Conservation (phyloP, 2,888 invertebrate genomes). For the Halictus quadricinctus region DNA sequence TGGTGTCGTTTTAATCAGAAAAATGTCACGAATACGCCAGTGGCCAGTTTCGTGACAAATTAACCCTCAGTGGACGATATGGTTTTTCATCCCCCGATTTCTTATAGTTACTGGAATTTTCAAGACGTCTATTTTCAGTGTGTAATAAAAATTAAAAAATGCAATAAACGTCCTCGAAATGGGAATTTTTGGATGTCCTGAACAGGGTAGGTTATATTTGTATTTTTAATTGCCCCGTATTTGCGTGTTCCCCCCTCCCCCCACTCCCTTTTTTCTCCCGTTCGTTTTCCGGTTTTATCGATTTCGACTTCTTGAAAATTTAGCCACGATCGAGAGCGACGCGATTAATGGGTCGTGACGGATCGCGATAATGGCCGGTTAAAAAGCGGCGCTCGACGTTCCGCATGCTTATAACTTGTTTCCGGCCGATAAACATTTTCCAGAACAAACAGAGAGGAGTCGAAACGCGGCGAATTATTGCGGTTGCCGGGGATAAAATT, state of each 20-base stretch:
- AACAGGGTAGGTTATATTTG: too few relatives aligned
- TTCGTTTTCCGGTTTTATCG: background rate
- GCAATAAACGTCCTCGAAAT: too few relatives aligned
- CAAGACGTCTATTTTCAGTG: too few relatives aligned
- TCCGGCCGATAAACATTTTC: conserved; percentile 26
- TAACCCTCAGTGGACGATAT: too few relatives aligned
- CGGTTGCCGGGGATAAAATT: conserved; percentile 26
- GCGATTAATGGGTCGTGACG: conserved; percentile 8
- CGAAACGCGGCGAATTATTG: conserved; percentile 30
- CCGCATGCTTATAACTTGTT: conserved; percentile 31
- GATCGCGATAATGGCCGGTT: conserved; percentile 16
- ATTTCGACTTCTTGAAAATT: conserved; percentile 12
- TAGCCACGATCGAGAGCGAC: background rate
- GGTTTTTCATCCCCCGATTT: too few relatives aligned
- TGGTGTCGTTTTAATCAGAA: too few relatives aligned
- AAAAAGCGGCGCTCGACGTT: conserved; percentile 15
- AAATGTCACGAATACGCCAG: background rate
- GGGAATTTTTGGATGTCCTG: too few relatives aligned
- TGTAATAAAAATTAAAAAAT: too few relatives aligned
- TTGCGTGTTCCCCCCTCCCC: background rate
- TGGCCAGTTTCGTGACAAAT: too few relatives aligned
- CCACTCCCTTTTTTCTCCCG: background rate
- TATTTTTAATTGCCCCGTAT: background rate
- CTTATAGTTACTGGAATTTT: too few relatives aligned
- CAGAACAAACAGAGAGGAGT: conserved; percentile 21